phyloP scores from a whole-genome alignment of 1,140 invertebrate species.

The Euura lappo region DNA sequence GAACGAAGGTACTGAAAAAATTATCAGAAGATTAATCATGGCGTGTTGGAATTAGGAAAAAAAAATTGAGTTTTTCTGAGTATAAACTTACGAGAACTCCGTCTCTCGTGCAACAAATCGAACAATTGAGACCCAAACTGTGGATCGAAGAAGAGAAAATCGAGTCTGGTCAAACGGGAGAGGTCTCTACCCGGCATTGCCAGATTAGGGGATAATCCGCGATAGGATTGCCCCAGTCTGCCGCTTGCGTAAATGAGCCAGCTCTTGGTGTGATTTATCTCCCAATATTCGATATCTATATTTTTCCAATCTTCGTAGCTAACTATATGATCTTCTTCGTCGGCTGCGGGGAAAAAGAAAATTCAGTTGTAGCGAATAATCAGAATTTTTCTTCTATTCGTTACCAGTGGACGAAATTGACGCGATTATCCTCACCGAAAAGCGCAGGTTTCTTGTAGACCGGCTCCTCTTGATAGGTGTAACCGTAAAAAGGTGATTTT shows the following conservation, averaged over 20 bases:
- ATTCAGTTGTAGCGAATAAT: not conserved
- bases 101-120: conserved; percentile 57
- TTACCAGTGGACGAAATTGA: no score
- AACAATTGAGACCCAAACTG: conserved; percentile 57
- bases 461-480: no score
- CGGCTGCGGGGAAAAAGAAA: not conserved
- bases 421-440: no score
- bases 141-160: conserved; percentile 57
- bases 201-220: conserved; percentile 55
- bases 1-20: not conserved
- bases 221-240: conserved; percentile 54
- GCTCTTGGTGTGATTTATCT: conserved; percentile 62
- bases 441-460: no score
- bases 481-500: no score
- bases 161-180: conserved; percentile 53
- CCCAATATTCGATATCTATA: conserved; percentile 62
- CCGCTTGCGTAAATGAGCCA: conserved; percentile 62
- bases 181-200: conserved; percentile 60
- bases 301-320: conserved; percentile 60
- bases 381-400: not conserved
- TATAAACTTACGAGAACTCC: conserved; percentile 42
- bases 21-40: not conserved
- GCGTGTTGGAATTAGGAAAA: no score
- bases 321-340: conserved; percentile 36
- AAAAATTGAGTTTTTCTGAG: no score